Base-by-base conservation (phyloP, 2,888 invertebrate genomes). In the Microctonus hyperodae region DNA sequence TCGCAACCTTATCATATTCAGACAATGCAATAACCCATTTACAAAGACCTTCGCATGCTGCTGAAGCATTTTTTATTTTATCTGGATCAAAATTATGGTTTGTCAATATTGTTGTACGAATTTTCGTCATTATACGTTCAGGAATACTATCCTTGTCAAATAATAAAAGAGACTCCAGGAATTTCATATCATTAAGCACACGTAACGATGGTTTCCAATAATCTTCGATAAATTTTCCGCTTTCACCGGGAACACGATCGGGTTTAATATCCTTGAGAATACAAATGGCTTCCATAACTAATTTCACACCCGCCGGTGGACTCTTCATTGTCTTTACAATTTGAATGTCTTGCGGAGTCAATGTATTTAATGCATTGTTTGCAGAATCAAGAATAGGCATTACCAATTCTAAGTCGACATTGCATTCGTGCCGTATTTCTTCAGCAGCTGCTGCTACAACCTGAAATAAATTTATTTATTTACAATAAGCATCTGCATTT, bases 231-330 rank as follows among this genome's bases (percentile, higher is more conserved):
- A 92, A 91, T 9, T 95, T 95, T 9, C 93, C 89, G 3, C 92
- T 93, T 25, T 79, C 81, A 81, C 93, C 92, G 0, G 93, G 92
- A 23, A 96, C 86, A 77, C 92, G 90, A 70, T 97, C 96, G 0
- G 98, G 93, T 85, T 97, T 97, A 1, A 94, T 87, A 70, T 94
- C 95, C 89, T 91, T 93, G 71, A 98, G 86, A 76, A 97, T 94
- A 81, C 98, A 98, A 71, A 98, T 90, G n/a, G 96, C 96, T 85
- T 98, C 98, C 96, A 98, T 96, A 9, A 97, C 94, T 37, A 95
- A 85, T 78, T 92, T 94, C 3, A 98, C 93, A 20, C 94, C 94
- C 73, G 91, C 88, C 0, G 97, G 97, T 0, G 98, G 98, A 85
- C 93, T 95, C 86, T 96, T 97, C 97, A 98, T 98, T 0, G 97